These are phyloP conservation scores for Eudemis profundana DNA, from an alignment of 2,888 invertebrate genomes.

Conservation along the genomic window DNA sequence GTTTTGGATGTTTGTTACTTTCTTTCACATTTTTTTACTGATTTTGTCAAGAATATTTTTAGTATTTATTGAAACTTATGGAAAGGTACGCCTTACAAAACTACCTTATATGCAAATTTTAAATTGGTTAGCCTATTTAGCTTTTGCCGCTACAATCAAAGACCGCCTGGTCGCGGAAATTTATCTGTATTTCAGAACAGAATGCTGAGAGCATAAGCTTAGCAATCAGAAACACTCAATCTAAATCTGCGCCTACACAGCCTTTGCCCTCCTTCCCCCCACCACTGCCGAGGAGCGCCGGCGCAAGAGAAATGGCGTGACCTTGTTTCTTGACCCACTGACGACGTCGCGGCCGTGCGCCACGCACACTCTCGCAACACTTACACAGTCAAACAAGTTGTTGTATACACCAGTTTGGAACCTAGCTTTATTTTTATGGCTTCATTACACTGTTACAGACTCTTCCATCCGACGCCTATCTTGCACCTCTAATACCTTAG, in stretches of 20 bases:
- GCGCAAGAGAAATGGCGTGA: conserved; percentile 77
- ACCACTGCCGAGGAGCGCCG: conserved; percentile 39
- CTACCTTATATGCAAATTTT: too few species aligned
- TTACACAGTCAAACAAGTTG: conserved; percentile 43
- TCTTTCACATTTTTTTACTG: too few species aligned
- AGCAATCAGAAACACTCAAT: conserved; percentile 41
- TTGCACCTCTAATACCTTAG: neutral
- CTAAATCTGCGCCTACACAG: conserved; percentile 51
- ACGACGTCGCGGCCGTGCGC: conserved; percentile 79
- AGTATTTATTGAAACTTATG: too few species aligned
- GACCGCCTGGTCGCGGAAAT: too few species aligned
- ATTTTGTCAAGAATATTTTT: too few species aligned
- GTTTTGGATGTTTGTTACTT: too few species aligned
- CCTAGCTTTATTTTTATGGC: conserved; percentile 26
- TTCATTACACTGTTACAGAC: conserved; percentile 5
- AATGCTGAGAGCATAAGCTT: conserved; percentile 15
- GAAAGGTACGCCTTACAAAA: too few species aligned
- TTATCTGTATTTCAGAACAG: too few species aligned
- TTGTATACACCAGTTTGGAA: conserved; percentile 6
- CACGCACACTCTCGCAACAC: conserved; percentile 49
- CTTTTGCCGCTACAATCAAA: too few species aligned
- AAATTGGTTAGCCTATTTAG: too few species aligned
- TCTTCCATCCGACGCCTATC: neutral
- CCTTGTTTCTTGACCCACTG: conserved; percentile 84
- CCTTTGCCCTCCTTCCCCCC: conserved; percentile 53